Conservation (phyloP, 2,797 vertebrate species). For the Hozukius guyotensis region DNA sequence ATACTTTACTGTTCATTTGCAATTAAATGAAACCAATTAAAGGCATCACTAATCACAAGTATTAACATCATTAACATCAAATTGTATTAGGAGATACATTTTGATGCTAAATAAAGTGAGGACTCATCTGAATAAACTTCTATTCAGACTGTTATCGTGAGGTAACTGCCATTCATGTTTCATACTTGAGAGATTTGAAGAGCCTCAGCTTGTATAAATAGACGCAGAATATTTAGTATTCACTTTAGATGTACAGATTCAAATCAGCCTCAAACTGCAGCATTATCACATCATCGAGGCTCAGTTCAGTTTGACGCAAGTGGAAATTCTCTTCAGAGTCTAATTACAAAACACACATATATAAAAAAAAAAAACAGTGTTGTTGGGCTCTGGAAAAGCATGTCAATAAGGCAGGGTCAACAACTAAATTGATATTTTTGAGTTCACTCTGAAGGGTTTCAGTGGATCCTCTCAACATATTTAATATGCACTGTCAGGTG, state of each 20-base stretch:
- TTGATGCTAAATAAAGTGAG: slow-evolving; percentile 41
- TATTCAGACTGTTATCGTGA: slow-evolving; percentile 9
- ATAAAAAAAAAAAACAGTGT: neutral
- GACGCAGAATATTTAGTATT: slow-evolving; percentile 38
- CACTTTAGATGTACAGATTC: slow-evolving; percentile 46
- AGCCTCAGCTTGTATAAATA: slow-evolving; percentile 36
- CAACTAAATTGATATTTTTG: slow-evolving; percentile 8
- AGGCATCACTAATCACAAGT: slow-evolving; percentile 43
- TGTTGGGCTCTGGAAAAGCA: neutral
- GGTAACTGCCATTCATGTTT: slow-evolving; percentile 39
- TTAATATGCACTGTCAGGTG: slow-evolving; percentile 42
- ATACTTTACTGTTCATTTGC: slow-evolving; percentile 30
- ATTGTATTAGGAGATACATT: slow-evolving; percentile 42
- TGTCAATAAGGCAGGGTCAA: slow-evolving; percentile 19
- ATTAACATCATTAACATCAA: slow-evolving; percentile 43
- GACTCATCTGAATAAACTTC: slow-evolving; percentile 36
- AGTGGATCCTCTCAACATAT: slow-evolving; percentile 22
- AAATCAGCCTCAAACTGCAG: slow-evolving; percentile 38
- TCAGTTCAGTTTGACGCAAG: slow-evolving; percentile 46
- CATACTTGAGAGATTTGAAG: slow-evolving; percentile 25
- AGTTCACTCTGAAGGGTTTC: neutral
- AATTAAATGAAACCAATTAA: slow-evolving; percentile 53
- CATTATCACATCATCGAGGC: slow-evolving; percentile 37
- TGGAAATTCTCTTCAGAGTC: slow-evolving; percentile 31
- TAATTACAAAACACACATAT: slow-evolving; percentile 43